Conservation (phyloP, 2,113 vertebrate species). For the Labeo rohita region DNA sequence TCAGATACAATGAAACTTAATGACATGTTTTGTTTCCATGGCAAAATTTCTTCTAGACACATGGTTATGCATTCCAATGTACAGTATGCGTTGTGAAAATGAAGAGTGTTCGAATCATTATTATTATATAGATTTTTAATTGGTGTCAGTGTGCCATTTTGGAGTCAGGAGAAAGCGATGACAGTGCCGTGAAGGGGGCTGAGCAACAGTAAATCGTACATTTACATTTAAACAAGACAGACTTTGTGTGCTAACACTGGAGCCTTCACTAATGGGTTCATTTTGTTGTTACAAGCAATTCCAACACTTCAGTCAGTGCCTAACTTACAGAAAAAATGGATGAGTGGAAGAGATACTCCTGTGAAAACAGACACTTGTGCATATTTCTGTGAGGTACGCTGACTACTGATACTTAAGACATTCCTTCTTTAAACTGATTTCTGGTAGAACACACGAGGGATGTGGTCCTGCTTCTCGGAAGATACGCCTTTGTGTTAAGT, state of each 20-base stretch:
- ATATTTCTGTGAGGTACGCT: not conserved
- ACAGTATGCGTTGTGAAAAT: not conserved
- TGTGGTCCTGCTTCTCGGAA: not conserved
- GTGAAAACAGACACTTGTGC: not conserved
- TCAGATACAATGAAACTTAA: slow-evolving; percentile 19
- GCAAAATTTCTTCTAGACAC: slow-evolving; percentile 1
- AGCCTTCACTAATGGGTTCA: not conserved
- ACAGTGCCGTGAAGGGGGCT: not conserved
- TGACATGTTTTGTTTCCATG: slow-evolving; percentile 27
- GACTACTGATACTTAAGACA: not conserved
- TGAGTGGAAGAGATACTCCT: not conserved
- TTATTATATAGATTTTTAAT: slow-evolving; percentile 2
- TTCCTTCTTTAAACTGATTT: not conserved
- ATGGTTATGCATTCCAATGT: not conserved
- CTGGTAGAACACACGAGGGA: not conserved
- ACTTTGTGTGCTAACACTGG: not conserved
- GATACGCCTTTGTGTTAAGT: not conserved
- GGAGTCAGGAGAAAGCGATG: not conserved
- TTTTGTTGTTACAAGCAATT: not conserved
- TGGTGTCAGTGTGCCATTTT: not conserved
- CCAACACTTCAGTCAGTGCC: not conserved
- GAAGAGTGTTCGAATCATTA: not conserved
- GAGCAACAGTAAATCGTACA: not conserved
- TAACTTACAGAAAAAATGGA: not conserved
- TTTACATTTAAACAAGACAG: not conserved